These are phyloP conservation scores for Drosophila ficusphila DNA, from an alignment of 1,140 invertebrate genomes.

Conservation along the genomic window DNA sequence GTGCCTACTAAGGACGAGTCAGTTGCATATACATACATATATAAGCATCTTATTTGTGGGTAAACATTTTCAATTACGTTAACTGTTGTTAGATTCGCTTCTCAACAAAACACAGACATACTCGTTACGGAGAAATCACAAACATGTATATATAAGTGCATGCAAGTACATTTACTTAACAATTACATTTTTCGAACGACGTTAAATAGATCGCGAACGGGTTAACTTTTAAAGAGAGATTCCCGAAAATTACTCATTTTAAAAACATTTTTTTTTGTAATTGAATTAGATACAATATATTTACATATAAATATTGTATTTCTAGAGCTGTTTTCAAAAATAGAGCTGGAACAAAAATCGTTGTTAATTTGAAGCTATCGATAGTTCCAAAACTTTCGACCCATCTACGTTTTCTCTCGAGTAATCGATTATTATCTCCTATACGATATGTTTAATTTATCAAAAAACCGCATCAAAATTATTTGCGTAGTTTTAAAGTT, in stretches of 20 bases:
- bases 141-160: background rate
- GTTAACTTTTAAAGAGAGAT: background rate
- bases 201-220: constrained; percentile 8
- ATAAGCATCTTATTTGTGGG: background rate
- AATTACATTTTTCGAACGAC: constrained; percentile 27
- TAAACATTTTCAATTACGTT: background rate
- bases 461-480: no score
- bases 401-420: background rate
- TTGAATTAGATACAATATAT: constrained; percentile 4
- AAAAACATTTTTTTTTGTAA: background rate
- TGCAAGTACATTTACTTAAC: constrained; percentile 2
- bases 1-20: background rate
- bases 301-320: constrained; percentile 10
- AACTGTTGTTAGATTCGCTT: no score
- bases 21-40: background rate
- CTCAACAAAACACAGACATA: no score
- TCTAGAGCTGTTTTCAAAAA: constrained; percentile 28
- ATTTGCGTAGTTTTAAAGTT: no score
- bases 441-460: no score
- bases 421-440: background rate
- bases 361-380: background rate
- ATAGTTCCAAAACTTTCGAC: background rate
- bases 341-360: background rate
- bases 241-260: constrained; percentile 7
- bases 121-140: background rate